phyloP scores from a whole-genome alignment of 2,888 invertebrate genomes.

The Cheilosia grossa region DNA sequence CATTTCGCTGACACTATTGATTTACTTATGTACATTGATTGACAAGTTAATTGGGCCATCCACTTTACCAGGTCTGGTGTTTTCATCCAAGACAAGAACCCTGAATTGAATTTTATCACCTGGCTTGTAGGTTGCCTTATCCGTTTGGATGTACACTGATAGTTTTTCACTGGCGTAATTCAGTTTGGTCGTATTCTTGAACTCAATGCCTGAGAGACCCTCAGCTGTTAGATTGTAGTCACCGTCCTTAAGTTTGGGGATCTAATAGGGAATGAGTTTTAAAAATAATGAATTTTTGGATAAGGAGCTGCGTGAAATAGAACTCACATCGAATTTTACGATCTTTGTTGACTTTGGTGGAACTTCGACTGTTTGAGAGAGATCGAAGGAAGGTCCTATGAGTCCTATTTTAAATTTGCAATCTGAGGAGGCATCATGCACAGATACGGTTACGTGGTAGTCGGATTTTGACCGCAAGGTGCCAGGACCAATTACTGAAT shows the following conservation, averaged over 20 bases:
- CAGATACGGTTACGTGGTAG: conserved; percentile 91
- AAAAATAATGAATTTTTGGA: neutral
- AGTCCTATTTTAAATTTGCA: conserved; percentile 88
- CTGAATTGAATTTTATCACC: conserved; percentile 91
- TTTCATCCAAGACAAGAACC: conserved; percentile 88
- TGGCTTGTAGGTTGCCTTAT: conserved; percentile 95
- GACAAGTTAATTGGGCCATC: conserved; percentile 79
- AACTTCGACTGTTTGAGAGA: conserved; percentile 88
- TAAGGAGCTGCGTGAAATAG: neutral
- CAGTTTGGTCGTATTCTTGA: conserved; percentile 89
- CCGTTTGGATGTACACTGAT: conserved; percentile 94
- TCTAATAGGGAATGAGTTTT: conserved; percentile 41
- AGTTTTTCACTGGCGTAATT: conserved; percentile 87
- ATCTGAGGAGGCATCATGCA: conserved; percentile 81
- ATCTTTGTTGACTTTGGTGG: conserved; percentile 89
- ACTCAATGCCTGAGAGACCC: conserved; percentile 89
- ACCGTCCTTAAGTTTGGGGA: conserved; percentile 77
- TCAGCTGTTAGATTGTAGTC: conserved; percentile 79
- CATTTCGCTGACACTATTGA: neutral
- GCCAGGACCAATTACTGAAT: conserved; percentile 92
- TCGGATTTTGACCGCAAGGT: conserved; percentile 91
- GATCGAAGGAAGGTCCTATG: conserved; percentile 88
- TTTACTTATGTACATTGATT: conserved; percentile 76
- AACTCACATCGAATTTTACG: conserved; percentile 88
- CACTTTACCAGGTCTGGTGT: conserved; percentile 86